These are phyloP conservation scores for Dicranocentrus wangi DNA, from an alignment of 2,888 invertebrate species.

Conservation along the genomic window DNA sequence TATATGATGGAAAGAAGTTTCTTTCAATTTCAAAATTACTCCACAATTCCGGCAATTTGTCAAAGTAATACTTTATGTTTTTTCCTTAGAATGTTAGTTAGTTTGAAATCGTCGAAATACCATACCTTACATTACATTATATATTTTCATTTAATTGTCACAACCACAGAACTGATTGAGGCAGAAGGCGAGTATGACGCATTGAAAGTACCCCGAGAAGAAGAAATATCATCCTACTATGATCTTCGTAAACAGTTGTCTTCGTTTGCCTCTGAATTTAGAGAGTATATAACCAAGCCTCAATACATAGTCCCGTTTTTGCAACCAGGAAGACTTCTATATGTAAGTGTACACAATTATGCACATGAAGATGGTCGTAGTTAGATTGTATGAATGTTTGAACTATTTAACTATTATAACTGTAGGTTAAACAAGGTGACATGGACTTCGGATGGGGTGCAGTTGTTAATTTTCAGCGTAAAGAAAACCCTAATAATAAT, in stretches of 20 bases:
- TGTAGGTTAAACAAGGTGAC: slow-evolving; percentile 85
- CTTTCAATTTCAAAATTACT: slow-evolving; percentile 99
- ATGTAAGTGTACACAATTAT: slow-evolving; percentile 79
- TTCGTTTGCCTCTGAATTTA: slow-evolving; percentile 83
- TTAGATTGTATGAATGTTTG: background rate
- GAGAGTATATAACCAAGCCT: slow-evolving; percentile 87
- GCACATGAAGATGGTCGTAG: background rate
- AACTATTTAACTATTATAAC: too few relatives aligned
- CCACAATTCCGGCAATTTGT: slow-evolving; percentile 90
- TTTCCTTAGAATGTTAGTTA: slow-evolving; percentile 67
- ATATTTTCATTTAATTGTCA: slow-evolving; percentile 49
- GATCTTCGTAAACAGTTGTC: slow-evolving; percentile 88
- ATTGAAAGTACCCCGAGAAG: slow-evolving; percentile 83
- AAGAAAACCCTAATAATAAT: slow-evolving; percentile 75
- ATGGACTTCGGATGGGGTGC: slow-evolving; percentile 97
- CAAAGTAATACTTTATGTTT: slow-evolving; percentile 79
- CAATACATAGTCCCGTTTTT: slow-evolving; percentile 91
- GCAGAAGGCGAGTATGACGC: slow-evolving; percentile 81
- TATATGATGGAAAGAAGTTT: slow-evolving; percentile 99
- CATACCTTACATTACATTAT: too few relatives aligned
- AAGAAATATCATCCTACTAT: slow-evolving; percentile 86
- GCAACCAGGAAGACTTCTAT: slow-evolving; percentile 93
- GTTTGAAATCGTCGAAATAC: slow-evolving; percentile 23
- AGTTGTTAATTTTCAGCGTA: slow-evolving; percentile 92
- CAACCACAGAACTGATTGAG: slow-evolving; percentile 80